Base-by-base conservation (phyloP, 2,797 vertebrate genomes). In the Trachops cirrhosus region DNA sequence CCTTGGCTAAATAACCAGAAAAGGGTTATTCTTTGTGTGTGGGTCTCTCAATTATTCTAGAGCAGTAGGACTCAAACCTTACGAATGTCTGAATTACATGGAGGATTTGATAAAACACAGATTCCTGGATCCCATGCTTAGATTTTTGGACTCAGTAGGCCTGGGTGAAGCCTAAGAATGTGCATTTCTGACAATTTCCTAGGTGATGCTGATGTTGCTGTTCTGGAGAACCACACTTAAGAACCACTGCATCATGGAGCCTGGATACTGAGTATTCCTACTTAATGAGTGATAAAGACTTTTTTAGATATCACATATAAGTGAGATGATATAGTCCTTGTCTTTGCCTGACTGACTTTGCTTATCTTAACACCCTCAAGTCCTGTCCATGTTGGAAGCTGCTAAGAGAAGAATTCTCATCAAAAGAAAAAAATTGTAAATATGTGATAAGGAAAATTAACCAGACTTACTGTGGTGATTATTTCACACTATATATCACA, bases 141-240 rank as follows among this genome's bases (percentile, higher is more conserved):
- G 71, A 50, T 79, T 50, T 77, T 77, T 39, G 74, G 74, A 86
- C n/a, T 86, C 86, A 70, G 41, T 71, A 44, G 22, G 12, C 64
- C 14, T 87, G 44, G 34, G 15, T 79, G 10, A 86, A 34, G 34
- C 12, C 32, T 39, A 59, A 78, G 10, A 52, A 32, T 91, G 71
- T 84, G 48, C 6, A 59, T 75, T 94, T 91, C 79, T 96, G 59
- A 89, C 15, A 79, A 34, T 74, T 95, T 96, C 29, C 8, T 52
- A 89, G 29, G 37, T 52, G 34, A 46, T 21, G 7, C 24, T 78
- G 14, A 59, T 48, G 59, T 9, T 50, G 8, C 4, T 54, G 26
- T 21, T 48, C n/a, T 64, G 79, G 62, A 57, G 29, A 94, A 48
- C 14, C 52, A 70, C 21, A 83, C 19, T 21, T 52, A 32, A 77